A percentile compares a stretch with the other conserved stretches of the same genome.
Evolutionary conservation across 2,888 invertebrate species (phyloP).

Genomic region (Dicranocentrus wangi): DNA sequence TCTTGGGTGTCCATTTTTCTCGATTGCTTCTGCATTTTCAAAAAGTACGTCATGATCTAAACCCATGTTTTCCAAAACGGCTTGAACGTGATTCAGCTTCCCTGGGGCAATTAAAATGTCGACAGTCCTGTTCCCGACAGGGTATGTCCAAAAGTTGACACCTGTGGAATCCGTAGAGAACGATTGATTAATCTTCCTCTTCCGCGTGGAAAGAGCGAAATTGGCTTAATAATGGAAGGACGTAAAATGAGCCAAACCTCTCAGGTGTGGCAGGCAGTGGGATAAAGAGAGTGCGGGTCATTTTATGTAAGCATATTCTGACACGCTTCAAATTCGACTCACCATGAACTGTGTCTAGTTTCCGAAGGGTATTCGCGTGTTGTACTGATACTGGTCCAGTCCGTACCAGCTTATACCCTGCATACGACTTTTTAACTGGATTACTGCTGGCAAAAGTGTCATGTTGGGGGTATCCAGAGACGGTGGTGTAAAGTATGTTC

Average conservation of each 20-base stretch:
- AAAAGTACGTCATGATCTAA: conserved; percentile 73
- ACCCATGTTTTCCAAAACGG: conserved; percentile 62
- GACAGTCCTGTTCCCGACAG: conserved; percentile 61
- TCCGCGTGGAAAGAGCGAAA: too few relatives aligned
- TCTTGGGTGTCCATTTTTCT: conserved; percentile 62
- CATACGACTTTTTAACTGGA: conserved; percentile 65
- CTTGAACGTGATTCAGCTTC: conserved; percentile 58
- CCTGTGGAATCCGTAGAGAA: conserved; percentile 57
- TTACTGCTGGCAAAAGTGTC: too few relatives aligned
- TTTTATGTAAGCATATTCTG: too few relatives aligned
- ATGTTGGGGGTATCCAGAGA: neutral
- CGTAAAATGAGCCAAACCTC: too few relatives aligned
- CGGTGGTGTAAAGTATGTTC: neutral
- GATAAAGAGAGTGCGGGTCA: too few relatives aligned
- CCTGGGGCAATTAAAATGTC: conserved; percentile 71
- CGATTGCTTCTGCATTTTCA: conserved; percentile 74
- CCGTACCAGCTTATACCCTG: conserved; percentile 70
- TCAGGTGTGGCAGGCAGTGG: too few relatives aligned
- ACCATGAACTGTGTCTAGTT: conserved; percentile 68
- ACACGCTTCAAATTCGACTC: too few relatives aligned
- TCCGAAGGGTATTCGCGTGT: conserved; percentile 56
- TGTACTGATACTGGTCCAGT: conserved; percentile 59
- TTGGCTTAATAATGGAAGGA: too few relatives aligned
- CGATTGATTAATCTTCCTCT: too few relatives aligned
- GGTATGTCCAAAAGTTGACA: conserved; percentile 72